Base-by-base conservation (phyloP, 2,797 vertebrate genomes). In the Catostomus latipinnis region DNA sequence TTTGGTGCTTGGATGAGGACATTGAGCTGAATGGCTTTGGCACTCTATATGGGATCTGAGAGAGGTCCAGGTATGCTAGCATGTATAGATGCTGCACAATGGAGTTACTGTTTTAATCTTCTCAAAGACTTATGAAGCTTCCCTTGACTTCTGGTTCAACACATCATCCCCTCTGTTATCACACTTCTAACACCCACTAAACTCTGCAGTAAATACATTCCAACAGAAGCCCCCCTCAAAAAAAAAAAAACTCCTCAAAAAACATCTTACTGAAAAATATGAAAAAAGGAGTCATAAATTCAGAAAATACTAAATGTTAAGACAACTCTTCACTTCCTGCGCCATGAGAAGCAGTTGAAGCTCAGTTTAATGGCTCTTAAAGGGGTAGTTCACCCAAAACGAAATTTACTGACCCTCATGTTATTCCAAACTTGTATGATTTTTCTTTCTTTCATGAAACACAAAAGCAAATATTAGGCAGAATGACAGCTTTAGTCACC, bases 31-130 rank as follows among this genome's bases (percentile, higher is more conserved):
- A 34, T 34, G 34, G 34, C 70, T 67, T 53, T 77, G 81, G 76
- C 62, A 80, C 77, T 74, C 71, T 77, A 74, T 81, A 71, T 69
- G 72, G 76, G 53, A 82, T 84, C 66, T 83, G 66, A 74, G 65
- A 83, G 76, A 78, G 58, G 10, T 22, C 8, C 34, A 73, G 49
- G 76, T 62, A 81, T 80, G 85, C 85, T 76, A 82, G 82, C 83
- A 85, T 88, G 88, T 89, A 89, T 86, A 74, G 71, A 89, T 85
- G 85, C 74, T 68, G 86, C 89, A 94, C 91, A 93, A 92, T 89
- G 88, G 90, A 90, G 81, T 87, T 87, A 90, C 87, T 93, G 90
- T 93, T 92, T 90, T 87, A 90, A 90, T 91, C 76, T 81, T 86
- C 84, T 83, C 81, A 89, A 88, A 89, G 80, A 84, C 83, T 86